Percentiles rank a stretch among this genome's conserved stretches.
Evolutionary conservation across 2,113 vertebrate genomes (phyloP).

Genomic region (Burhinus bistriatus): DNA sequence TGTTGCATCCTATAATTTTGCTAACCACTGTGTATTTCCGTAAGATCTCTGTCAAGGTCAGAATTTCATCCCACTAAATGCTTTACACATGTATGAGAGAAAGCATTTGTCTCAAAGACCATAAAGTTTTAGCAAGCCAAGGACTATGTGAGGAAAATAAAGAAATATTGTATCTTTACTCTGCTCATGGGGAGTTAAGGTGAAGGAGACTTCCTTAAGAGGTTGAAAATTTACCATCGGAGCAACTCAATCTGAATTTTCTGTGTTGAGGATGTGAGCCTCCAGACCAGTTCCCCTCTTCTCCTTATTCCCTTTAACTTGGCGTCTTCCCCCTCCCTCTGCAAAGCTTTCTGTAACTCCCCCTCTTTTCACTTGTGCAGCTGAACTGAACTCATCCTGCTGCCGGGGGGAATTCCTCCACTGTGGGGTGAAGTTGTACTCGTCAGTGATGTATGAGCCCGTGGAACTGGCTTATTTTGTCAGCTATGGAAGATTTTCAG

Average conservation of each 20-base stretch:
- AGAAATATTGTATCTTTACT: neutral
- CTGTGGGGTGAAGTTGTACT: neutral
- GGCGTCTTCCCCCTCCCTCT: neutral
- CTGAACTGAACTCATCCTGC: neutral
- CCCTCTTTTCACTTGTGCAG: neutral
- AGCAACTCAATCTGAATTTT: neutral
- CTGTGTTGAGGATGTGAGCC: neutral
- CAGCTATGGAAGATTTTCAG: neutral
- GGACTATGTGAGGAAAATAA: neutral
- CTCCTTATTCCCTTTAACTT: neutral
- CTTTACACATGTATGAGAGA: neutral
- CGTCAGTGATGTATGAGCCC: fast-evolving
- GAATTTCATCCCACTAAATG: neutral
- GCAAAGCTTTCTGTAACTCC: neutral
- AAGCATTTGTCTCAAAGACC: neutral
- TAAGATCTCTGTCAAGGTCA: neutral
- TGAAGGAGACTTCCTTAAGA: neutral
- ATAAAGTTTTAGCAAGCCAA: neutral
- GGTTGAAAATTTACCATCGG: neutral
- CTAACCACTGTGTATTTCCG: neutral
- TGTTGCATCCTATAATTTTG: neutral
- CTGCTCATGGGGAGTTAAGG: neutral
- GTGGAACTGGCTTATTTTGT: neutral
- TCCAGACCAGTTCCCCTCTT: neutral
- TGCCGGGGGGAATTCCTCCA: fast-evolving